Base-by-base conservation (phyloP, 1,140 invertebrate species). In the Hirudo medicinalis region DNA sequence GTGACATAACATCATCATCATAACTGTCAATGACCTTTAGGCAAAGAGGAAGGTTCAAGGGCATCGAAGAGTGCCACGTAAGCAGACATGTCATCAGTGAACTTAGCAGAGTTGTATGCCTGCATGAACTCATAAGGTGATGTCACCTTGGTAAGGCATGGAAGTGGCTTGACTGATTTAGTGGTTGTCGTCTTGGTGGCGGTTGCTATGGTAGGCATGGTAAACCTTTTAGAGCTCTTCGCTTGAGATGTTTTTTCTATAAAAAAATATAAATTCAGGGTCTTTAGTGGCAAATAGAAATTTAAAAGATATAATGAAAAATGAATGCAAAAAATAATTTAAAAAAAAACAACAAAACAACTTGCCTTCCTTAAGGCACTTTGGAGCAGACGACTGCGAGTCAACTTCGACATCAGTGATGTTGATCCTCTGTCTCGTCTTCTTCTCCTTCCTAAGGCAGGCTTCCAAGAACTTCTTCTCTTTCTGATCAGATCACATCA, bases 381-480 rank as follows among this genome's bases (percentile, higher is more conserved):
- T 49, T 49, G 43, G 43, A 49, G 43, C 43, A 49, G 43, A 49
- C 43, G 40, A 40, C 19, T 73, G 69, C 27, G 68, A 70, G 32
- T 54, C 36, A 20, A 20, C 60, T n/a, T 73, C 60, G 8, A 73
- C 69, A 20, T 73, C 72, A n/a, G 71, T 32, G 2, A 73, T 73
- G 22, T 55, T 71, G 17, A 73, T 25, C 29, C 63, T 73, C 57
- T 73, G 67, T 49, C 72, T 71, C 36, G 32, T 55, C 49, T 43
- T 70, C 9, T 54, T 20, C 54, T 60, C 54, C 13, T 40, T 40
- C 8, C 67, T 29, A 32, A 68, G 67, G 27, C 67, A 68, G 29
- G 67, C 53, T 49, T 49, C n/a, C 69, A 27, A 53, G 25, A 49
- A 36, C 69, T 70, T 72, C n/a, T 68, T 68, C n/a, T 25, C 60